Evolutionary conservation across 2,113 vertebrate species (phyloP), one percentile per base, ranked within the genome.

Genomic region (Chaetorhynchus papuensis): DNA sequence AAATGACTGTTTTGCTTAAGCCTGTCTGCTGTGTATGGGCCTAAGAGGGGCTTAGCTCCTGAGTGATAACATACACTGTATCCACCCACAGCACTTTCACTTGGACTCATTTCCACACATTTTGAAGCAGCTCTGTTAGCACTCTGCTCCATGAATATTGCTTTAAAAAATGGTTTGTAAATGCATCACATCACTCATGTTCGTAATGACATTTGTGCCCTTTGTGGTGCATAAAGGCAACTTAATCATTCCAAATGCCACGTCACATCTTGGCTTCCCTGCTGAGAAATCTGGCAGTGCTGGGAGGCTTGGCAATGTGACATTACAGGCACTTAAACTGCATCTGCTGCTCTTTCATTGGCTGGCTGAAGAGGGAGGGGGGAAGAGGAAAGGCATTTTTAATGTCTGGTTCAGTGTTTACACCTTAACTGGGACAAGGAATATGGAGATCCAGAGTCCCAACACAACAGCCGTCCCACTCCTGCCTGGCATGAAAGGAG

Each of bases 191-290:
- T 91, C 75, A 44, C 41, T 93, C 56, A 74, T 42, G 53, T 65
- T 77, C 1, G 0, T 81, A 86, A 74, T 59, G 64, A 33, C 14
- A 7, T 82, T 87, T 76, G 61, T 90, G 82, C 54, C 63, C 75
- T 92, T 90, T 93, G 63, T 69, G 37, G 18, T 72, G n/a, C n/a
- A 71, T 37, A 85, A 83, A 93, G 49, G 35, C 37, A 87, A 53
- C 28, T 87, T 82, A 68, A 79, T 95, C 15, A 64, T 93, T 63
- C 53, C 65, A 90, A 90, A 93, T 90, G 41, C 65, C 82, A 80
- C 4, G 6, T 72, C 75, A 56, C 20, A 19, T 76, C 57, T 74
- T 69, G 69, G 59, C 44, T 89, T 87, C 85, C 85, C 74, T 0
- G 0, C 37, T 2, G 18, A 60, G 61, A 53, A 80, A 64, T 47